Base-by-base conservation (phyloP, 1,140 invertebrate species). In the Leptestheria dahalacensis region DNA sequence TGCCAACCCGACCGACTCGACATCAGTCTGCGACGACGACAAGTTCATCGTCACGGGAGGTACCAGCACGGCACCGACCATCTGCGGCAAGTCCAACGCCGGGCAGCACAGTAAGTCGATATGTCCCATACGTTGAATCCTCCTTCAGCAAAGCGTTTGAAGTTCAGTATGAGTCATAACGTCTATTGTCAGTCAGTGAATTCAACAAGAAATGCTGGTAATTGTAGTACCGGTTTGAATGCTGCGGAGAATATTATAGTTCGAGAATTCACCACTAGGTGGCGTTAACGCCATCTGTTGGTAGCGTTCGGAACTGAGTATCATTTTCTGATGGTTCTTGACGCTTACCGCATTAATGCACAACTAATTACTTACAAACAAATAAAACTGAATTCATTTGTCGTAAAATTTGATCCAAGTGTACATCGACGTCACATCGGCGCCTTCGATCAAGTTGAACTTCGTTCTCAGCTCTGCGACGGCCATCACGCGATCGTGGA, bases 21-120 rank as follows among this genome's bases (percentile, higher is more conserved):
- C 33, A 6, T 41, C 33, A 15, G 33, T 41, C 33, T 91, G 87
- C 68, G 69, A 74, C 2, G 79, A 75, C 0, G 87, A 90, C 69
- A 77, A 80, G 9, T 69, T 90, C 48, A 77, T 78, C 4, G 75
- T 88, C 48, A 79, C 80, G 0, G 85, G 85, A 3, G 81, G 79
- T 1, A 72, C 75, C 6, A 76, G 80, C 48, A 78, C 78, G 0
- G 78, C 85, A 1, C 83, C 85, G 0, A 70, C 72, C 23, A 77
- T 91, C 57, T 91, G 88, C 69, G 88, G 88, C 11, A 18, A 56
- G 15, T 81, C 85, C 66, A 88, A 88, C 71, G 77, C 77, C 1
- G 86, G 84, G 11, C 84, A 88, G 69, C 87, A 89, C 67, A 72
- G 79, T 80, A 71, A 52, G 15, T 56, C 25, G 28, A 18, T 55